Conservation (phyloP, 2,797 vertebrate genomes). For the Anableps anableps region DNA sequence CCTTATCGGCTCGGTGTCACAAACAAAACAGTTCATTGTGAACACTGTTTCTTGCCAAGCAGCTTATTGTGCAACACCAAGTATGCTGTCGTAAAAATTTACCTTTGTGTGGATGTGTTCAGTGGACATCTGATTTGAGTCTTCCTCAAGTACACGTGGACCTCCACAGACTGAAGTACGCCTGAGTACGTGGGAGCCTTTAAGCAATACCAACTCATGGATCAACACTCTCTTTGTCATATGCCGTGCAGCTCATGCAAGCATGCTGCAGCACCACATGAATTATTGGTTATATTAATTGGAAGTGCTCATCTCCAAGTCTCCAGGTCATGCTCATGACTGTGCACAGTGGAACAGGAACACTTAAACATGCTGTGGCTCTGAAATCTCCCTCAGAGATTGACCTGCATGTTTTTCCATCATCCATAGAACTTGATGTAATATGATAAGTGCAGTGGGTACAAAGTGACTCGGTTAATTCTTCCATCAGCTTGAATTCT, state of each 20-base stretch:
- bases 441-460: constrained; percentile 62
- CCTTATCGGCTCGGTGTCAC: no score
- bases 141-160: no score
- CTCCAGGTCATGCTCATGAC: constrained; percentile 1
- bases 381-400: constrained; percentile 5
- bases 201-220: neutral
- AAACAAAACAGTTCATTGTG: no score
- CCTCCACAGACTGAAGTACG: no score
- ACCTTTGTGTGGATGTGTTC: no score
- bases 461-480: constrained; percentile 62
- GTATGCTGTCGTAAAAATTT: no score
- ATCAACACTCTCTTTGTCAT: neutral
- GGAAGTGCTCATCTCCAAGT: constrained; percentile 12
- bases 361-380: constrained; percentile 10
- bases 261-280: neutral
- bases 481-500: constrained; percentile 68
- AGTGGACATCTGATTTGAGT: no score
- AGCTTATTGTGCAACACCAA: no score
- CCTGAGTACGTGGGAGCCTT: no score
- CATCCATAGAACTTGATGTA: constrained; percentile 63
- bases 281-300: neutral
- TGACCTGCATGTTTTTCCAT: constrained; percentile 15
- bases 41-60: no score
- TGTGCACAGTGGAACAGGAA: constrained; percentile 18
- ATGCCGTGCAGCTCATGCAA: neutral